Percentiles rank a stretch among this genome's conserved stretches.
Evolutionary conservation across 2,113 vertebrate genomes (phyloP).

Genomic region (Sceloporus tristichus): DNA sequence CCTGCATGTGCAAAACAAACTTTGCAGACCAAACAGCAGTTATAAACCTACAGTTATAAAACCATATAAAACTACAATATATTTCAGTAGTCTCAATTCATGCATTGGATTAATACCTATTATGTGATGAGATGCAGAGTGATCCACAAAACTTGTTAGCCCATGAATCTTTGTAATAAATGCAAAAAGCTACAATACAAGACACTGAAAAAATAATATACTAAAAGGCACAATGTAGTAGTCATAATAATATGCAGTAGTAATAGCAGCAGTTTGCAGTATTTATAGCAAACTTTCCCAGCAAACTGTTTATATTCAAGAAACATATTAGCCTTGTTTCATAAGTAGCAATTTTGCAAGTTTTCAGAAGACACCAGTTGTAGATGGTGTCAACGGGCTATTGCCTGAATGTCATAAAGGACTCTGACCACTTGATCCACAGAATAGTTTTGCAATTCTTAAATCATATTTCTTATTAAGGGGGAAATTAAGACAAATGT

Average conservation of each 20-base stretch:
- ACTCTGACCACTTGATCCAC: neutral
- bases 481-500: neutral
- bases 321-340: neutral
- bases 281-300: neutral
- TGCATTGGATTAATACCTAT: neutral
- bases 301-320: neutral
- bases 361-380: neutral
- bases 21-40: neutral
- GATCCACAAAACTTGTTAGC: neutral
- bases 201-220: neutral
- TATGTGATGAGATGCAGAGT: neutral
- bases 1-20: neutral
- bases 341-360: neutral
- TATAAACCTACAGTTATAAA: no score
- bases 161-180: neutral
- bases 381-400: neutral
- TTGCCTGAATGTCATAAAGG: neutral
- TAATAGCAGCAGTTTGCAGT: neutral
- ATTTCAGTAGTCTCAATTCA: neutral
- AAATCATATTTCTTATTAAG: neutral
- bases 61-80: no score
- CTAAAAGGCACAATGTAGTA: neutral
- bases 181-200: neutral
- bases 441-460: neutral
- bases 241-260: no score